phyloP scores from a whole-genome alignment of 1,140 invertebrate genomes.

The Caerostris extrusa region DNA sequence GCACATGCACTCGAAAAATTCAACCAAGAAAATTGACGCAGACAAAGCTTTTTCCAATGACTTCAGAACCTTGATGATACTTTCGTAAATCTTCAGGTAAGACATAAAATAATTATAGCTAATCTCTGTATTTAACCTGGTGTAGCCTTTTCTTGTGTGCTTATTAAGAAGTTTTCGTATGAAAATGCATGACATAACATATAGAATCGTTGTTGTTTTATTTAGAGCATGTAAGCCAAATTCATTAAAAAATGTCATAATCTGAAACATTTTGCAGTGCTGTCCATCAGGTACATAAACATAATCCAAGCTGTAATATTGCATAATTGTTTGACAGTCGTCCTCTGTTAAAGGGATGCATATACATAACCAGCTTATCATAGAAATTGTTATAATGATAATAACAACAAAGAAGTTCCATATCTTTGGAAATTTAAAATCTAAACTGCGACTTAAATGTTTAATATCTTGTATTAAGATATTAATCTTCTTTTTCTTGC shows the following conservation, averaged over 20 bases:
- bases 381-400: not conserved
- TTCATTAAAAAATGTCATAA: not conserved
- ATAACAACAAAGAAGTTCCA: not conserved
- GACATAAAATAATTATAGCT: not conserved
- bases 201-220: not conserved
- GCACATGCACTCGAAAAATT: not conserved
- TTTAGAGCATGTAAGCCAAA: not conserved
- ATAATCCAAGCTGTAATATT: not conserved
- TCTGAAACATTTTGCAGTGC: not conserved
- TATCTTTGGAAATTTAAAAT: not conserved
- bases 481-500: not conserved
- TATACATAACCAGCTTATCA: not conserved
- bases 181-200: not conserved
- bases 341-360: not conserved
- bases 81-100: not conserved
- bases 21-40: not conserved
- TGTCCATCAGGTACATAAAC: not conserved
- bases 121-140: not conserved
- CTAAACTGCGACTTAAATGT: not conserved
- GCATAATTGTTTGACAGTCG: not conserved
- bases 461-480: not conserved
- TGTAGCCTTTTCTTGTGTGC: not conserved
- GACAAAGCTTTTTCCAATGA: not conserved
- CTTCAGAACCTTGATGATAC: not conserved
- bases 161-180: not conserved